Evolutionary conservation across 2,113 vertebrate genomes (phyloP).

Genomic region (Pheucticus melanocephalus): DNA sequence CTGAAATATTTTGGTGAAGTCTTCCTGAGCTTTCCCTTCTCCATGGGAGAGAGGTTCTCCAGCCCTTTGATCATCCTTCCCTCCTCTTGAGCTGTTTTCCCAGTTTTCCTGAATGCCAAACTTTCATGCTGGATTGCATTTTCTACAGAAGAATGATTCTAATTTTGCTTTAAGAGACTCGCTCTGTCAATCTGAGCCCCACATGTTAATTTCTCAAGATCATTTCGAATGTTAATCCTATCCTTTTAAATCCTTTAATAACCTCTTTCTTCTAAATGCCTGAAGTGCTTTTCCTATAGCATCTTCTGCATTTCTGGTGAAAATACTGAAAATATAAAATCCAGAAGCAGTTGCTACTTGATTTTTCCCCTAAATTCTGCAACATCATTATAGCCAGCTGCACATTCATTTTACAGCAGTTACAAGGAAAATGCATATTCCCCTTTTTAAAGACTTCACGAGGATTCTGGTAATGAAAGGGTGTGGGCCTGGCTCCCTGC

Average conservation of each 20-base stretch:
- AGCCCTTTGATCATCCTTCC: neutral
- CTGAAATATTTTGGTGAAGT: neutral
- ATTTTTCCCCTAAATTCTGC: neutral
- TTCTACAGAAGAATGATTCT: neutral
- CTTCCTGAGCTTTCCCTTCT: neutral
- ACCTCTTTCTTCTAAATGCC: neutral
- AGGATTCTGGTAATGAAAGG: neutral
- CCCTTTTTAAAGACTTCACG: neutral
- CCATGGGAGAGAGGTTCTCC: neutral
- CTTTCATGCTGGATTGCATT: neutral
- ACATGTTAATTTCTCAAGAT: neutral
- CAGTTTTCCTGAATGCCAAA: neutral
- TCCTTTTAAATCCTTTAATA: constrained; percentile 16
- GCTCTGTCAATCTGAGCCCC: neutral
- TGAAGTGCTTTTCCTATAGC: neutral
- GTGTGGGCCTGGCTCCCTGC: neutral
- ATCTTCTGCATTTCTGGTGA: neutral
- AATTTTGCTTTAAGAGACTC: neutral
- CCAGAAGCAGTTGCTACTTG: neutral
- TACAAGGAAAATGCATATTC: neutral
- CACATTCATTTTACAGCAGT: neutral
- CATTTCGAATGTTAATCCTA: neutral
- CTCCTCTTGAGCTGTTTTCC: neutral
- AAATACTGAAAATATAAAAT: neutral
- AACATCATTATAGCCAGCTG: neutral